Evolutionary conservation across 2,797 vertebrate genomes (phyloP).

Genomic region (Semaprochilodus insignis): DNA sequence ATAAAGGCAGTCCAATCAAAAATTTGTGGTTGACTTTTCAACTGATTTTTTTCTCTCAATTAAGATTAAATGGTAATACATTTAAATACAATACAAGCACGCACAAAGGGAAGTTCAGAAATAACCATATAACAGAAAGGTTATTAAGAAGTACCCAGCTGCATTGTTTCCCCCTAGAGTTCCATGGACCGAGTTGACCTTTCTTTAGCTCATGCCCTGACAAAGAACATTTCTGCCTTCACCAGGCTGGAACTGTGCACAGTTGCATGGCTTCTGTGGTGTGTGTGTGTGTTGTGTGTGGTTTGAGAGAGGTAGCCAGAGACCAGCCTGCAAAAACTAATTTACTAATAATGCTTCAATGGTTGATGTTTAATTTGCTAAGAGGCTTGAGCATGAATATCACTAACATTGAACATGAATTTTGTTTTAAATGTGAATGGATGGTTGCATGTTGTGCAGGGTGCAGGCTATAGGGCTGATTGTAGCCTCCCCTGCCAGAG

Average conservation of each 20-base stretch:
- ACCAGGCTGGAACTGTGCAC: not conserved
- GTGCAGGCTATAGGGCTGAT: not conserved
- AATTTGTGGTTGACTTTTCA: too few species aligned
- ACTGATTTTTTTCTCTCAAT: too few species aligned
- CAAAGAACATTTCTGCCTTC: constrained; percentile 20
- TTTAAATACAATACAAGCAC: not conserved
- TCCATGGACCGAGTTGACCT: constrained; percentile 3
- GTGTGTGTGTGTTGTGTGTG: not conserved
- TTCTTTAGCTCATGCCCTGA: constrained; percentile 9
- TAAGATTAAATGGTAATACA: too few species aligned
- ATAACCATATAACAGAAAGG: not conserved
- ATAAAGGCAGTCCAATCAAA: too few species aligned
- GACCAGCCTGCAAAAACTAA: constrained; percentile 16
- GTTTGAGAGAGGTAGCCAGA: constrained; percentile 1
- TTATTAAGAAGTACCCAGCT: constrained; percentile 1
- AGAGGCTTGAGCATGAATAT: constrained; percentile 9
- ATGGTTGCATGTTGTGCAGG: constrained; percentile 3
- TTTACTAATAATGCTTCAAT: not conserved
- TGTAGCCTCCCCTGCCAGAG: not conserved
- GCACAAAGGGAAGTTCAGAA: not conserved
- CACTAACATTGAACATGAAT: not conserved
- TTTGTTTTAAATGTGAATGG: not conserved
- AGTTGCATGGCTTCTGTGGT: not conserved
- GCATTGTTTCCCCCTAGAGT: constrained; percentile 12
- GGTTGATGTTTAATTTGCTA: constrained; percentile 5